These are phyloP conservation scores for Orbicella faveolata DNA, from an alignment of 64 coral and sea anemone species.

Conservation along the genomic window DNA sequence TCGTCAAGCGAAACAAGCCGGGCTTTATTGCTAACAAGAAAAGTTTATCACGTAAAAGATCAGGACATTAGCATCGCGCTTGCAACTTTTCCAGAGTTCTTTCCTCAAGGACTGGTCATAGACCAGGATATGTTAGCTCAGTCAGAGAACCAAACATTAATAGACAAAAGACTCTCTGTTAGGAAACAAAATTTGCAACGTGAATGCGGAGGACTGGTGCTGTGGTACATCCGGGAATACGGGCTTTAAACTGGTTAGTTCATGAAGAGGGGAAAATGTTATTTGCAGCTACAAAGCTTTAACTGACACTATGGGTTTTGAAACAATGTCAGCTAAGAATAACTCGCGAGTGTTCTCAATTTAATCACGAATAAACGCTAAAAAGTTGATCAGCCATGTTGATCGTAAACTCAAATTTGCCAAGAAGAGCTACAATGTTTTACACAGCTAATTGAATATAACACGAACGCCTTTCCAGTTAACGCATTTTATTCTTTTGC, in stretches of 20 bases:
- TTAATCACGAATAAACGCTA: no score
- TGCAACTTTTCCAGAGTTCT: conserved; percentile 29
- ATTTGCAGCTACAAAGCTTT: no score
- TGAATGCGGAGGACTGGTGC: conserved; percentile 27
- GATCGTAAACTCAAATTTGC: no score
- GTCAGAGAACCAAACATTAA: background rate
- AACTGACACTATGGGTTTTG: no score
- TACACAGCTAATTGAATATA: no score
- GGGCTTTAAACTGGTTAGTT: background rate
- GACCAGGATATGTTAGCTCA: background rate
- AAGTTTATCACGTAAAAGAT: background rate
- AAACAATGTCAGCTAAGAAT: no score
- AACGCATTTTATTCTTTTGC: no score
- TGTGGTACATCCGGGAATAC: conserved; percentile 40
- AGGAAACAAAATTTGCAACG: background rate
- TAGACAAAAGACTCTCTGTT: background rate
- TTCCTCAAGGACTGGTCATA: background rate
- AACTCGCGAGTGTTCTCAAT: no score
- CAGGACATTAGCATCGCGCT: conserved; percentile 13
- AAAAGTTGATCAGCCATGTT: no score
- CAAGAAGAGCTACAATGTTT: no score
- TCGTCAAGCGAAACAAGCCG: background rate
- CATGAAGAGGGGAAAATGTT: background rate
- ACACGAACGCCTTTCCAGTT: no score
- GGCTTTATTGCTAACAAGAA: background rate